Conservation (phyloP, 2,113 vertebrate species). For the Talpa occidentalis region DNA sequence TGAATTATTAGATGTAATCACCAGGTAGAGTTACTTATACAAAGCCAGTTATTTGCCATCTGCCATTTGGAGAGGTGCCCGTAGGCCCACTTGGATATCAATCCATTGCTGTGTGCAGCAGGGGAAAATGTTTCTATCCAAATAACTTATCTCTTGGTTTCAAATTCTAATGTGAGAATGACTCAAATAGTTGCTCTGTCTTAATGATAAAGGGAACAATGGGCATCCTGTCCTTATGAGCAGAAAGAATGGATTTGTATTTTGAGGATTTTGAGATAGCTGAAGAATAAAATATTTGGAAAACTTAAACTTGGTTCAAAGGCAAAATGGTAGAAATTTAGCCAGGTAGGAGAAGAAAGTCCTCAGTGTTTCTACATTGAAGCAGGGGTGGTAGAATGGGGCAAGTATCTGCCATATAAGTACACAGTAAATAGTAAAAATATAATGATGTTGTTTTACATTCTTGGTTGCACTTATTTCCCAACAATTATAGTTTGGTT, state of each 20-base stretch:
- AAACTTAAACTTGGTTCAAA: slow-evolving; percentile 21
- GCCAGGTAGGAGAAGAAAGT: neutral
- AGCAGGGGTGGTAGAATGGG: neutral
- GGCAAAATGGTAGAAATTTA: neutral
- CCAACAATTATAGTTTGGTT: slow-evolving; percentile 2
- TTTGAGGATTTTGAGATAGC: slow-evolving; percentile 19
- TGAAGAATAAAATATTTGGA: slow-evolving; percentile 32
- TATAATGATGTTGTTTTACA: neutral
- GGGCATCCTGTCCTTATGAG: neutral
- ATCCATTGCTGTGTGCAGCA: slow-evolving; percentile 56
- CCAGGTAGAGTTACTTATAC: slow-evolving; percentile 71
- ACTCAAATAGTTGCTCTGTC: slow-evolving; percentile 31
- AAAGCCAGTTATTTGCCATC: slow-evolving; percentile 74
- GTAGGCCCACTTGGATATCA: slow-evolving; percentile 51
- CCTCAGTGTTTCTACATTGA: neutral
- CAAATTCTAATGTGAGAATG: slow-evolving; percentile 57
- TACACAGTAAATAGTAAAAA: neutral
- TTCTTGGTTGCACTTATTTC: neutral
- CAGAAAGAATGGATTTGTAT: neutral
- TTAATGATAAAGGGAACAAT: slow-evolving; percentile 34
- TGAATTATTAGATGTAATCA: slow-evolving; percentile 69
- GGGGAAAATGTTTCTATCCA: slow-evolving; percentile 50
- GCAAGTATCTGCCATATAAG: neutral
- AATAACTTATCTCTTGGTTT: slow-evolving; percentile 64
- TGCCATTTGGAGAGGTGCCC: slow-evolving; percentile 70